Evolutionary conservation across 2,113 vertebrate species (phyloP).

Genomic region (Sisor rabdophorus): DNA sequence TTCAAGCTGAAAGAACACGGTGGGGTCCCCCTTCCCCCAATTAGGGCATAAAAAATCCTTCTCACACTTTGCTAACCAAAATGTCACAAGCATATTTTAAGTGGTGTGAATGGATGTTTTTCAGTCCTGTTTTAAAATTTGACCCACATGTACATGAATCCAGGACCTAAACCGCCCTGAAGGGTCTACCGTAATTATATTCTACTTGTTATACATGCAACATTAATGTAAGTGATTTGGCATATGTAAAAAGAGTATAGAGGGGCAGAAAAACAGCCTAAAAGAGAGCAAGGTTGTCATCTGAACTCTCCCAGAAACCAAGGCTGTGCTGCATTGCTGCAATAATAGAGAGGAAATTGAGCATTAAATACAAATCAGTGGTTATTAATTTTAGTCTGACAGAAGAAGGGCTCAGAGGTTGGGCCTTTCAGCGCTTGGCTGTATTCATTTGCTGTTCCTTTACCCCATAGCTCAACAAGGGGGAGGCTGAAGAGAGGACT

Average conservation of each 20-base stretch:
- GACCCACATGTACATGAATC: conserved; percentile 34
- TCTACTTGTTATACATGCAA: conserved; percentile 58
- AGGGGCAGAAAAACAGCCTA: background rate
- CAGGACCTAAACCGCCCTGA: conserved; percentile 31
- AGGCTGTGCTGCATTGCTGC: conserved; percentile 58
- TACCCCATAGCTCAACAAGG: conserved; percentile 37
- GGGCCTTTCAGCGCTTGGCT: conserved; percentile 64
- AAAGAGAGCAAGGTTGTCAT: conserved; percentile 57
- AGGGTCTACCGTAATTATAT: conserved; percentile 44
- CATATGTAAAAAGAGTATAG: conserved; percentile 59
- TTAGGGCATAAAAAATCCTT: conserved; percentile 29
- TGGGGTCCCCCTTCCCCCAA: background rate
- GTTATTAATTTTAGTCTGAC: conserved; percentile 64
- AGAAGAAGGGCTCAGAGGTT: conserved; percentile 48
- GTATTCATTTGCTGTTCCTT: conserved; percentile 56
- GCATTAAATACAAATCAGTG: conserved; percentile 75
- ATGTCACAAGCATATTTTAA: conserved; percentile 44
- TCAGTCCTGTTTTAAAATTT: conserved; percentile 43
- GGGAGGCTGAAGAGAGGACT: background rate
- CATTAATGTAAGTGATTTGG: conserved; percentile 61
- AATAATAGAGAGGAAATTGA: conserved; percentile 72
- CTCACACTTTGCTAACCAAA: conserved; percentile 46
- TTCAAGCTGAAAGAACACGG: conserved; percentile 23
- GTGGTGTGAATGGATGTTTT: conserved; percentile 22
- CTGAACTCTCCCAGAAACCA: conserved; percentile 55